Percentiles rank a stretch among this genome's conserved stretches.
phyloP scores from a whole-genome alignment of 2,797 vertebrate species.

The Myotis vivesi region DNA sequence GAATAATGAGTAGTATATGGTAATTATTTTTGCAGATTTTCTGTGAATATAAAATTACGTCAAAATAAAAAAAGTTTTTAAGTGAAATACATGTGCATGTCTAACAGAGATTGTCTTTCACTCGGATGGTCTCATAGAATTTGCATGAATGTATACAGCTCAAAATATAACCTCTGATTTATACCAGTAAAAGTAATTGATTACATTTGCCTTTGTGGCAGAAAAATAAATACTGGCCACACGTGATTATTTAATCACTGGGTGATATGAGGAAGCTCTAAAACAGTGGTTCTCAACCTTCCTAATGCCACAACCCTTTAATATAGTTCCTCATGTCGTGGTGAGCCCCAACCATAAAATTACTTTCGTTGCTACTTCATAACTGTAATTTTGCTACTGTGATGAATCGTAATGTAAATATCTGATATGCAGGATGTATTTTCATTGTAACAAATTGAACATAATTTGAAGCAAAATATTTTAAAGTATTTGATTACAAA shows the following conservation, averaged over 20 bases:
- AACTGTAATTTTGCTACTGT: no score
- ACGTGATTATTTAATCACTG: neutral
- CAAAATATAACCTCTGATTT: slow-evolving; percentile 10
- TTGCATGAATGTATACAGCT: neutral
- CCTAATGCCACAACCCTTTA: no score
- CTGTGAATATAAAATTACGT: neutral
- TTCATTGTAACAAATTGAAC: no score
- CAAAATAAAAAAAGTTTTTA: slow-evolving; percentile 5
- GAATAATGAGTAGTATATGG: neutral
- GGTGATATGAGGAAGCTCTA: neutral
- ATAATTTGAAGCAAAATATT: neutral
- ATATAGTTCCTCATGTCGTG: no score
- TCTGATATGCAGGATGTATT: no score
- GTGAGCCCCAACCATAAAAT: no score
- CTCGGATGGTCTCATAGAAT: neutral
- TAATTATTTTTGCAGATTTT: neutral
- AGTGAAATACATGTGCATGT: neutral
- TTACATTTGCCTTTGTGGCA: neutral
- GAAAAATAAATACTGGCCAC: neutral
- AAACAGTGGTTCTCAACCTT: no score
- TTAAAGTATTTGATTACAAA: neutral
- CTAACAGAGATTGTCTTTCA: neutral
- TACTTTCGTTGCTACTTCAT: no score
- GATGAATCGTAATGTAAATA: no score
- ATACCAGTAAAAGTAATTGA: neutral